A percentile compares a stretch with the other conserved stretches of the same genome.
phyloP scores from a whole-genome alignment of 2,888 invertebrate genomes.

The Plagodis pulveraria region DNA sequence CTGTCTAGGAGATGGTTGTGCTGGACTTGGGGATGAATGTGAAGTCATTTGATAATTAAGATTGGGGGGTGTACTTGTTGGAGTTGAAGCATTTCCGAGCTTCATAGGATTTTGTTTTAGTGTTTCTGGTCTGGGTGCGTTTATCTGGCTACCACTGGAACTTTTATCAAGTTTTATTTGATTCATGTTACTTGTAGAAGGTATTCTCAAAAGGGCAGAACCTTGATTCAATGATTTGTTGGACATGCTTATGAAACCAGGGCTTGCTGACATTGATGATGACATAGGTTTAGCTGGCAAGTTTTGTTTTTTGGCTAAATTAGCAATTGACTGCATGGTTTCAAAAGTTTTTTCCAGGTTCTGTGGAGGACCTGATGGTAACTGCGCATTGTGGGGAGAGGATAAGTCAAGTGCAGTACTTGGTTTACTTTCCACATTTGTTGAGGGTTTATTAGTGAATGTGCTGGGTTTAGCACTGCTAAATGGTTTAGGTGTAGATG shows the following conservation, averaged over 20 bases:
- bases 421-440: constrained; percentile 60
- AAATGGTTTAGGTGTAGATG: constrained; percentile 71
- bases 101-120: constrained; percentile 58
- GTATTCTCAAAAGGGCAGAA: constrained; percentile 64
- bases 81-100: constrained; percentile 48
- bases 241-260: constrained; percentile 60
- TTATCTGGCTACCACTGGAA: constrained; percentile 50
- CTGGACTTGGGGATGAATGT: constrained; percentile 56
- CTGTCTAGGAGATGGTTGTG: constrained; percentile 74
- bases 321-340: constrained; percentile 82
- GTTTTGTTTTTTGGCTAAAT: constrained; percentile 79
- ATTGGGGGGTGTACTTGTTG: constrained; percentile 55
- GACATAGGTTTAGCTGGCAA: constrained; percentile 65
- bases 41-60: constrained; percentile 59
- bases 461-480: constrained; percentile 65
- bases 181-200: constrained; percentile 59
- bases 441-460: constrained; percentile 52
- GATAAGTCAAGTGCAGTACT: constrained; percentile 78
- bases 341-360: constrained; percentile 74
- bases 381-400: constrained; percentile 74
- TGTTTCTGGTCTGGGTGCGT: constrained; percentile 58
- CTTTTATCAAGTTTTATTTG: constrained; percentile 70
- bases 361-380: constrained; percentile 71
- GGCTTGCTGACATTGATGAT: constrained; percentile 57
- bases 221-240: constrained; percentile 58